phyloP scores from a whole-genome alignment of 2,888 invertebrate species.

The Xylophagus ater region DNA sequence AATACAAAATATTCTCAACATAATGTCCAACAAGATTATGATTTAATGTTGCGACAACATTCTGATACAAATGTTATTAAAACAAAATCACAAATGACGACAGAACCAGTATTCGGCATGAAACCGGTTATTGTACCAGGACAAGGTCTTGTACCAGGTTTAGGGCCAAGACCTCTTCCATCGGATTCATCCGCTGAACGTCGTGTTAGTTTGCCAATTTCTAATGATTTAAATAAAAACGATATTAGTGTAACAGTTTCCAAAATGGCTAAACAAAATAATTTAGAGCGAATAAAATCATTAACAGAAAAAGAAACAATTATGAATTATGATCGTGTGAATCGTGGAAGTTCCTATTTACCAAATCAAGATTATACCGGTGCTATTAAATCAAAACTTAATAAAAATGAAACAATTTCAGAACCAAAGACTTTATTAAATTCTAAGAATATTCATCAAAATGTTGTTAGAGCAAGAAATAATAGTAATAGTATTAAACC shows the following conservation, averaged over 20 bases:
- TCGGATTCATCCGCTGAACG: too few relatives aligned
- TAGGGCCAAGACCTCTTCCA: too few relatives aligned
- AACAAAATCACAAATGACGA: too few relatives aligned
- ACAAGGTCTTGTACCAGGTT: too few relatives aligned
- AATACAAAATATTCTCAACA: constrained; percentile 1
- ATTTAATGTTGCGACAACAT: neutral
- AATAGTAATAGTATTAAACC: too few relatives aligned
- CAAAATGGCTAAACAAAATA: constrained; percentile 9
- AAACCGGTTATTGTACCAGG: too few relatives aligned
- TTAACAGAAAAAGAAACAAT: neutral
- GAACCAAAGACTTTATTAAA: constrained; percentile 1
- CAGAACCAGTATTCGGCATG: too few relatives aligned
- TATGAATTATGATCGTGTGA: neutral
- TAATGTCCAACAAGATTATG: neutral
- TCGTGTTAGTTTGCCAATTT: constrained; percentile 10
- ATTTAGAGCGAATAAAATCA: neutral
- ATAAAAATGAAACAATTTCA: constrained; percentile 3
- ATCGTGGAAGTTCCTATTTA: neutral
- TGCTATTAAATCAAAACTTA: constrained; percentile 14
- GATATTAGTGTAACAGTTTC: constrained; percentile 16
- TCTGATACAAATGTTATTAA: too few relatives aligned
- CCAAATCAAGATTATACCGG: constrained; percentile 6
- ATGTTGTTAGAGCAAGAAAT: too few relatives aligned
- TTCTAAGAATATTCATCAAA: too few relatives aligned
- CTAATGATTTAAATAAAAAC: constrained; percentile 13